Evolutionary conservation across 2,888 invertebrate species (phyloP).

Genomic region (Cerastis rubricosa): DNA sequence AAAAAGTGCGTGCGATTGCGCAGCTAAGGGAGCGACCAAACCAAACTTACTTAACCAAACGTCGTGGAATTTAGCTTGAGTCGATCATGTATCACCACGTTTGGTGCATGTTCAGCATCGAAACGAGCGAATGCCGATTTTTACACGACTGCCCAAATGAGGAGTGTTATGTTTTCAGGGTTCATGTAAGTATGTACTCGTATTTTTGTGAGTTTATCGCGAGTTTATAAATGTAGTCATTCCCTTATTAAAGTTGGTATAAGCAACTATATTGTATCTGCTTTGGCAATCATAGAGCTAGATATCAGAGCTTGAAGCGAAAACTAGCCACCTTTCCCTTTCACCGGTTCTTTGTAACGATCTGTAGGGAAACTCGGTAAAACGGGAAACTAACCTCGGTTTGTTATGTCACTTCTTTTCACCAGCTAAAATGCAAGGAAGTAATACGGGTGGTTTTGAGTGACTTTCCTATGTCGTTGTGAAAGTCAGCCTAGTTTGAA

Average conservation of each 20-base stretch:
- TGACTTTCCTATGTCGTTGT: background rate
- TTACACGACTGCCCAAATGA: too few relatives aligned
- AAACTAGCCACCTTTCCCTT: constrained; percentile 44
- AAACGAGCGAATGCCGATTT: background rate
- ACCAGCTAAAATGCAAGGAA: background rate
- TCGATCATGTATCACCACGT: background rate
- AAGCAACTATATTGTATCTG: constrained; percentile 22
- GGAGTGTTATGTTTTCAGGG: too few relatives aligned
- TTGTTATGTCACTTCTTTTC: background rate
- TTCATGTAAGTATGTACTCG: too few relatives aligned
- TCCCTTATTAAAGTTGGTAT: background rate
- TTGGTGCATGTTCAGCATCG: background rate
- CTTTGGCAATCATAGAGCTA: constrained; percentile 8
- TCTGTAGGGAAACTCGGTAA: constrained; percentile 22
- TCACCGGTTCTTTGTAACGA: constrained; percentile 33
- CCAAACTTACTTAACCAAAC: background rate
- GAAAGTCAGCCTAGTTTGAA: background rate
- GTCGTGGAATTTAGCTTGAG: background rate
- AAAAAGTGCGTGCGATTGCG: too few relatives aligned
- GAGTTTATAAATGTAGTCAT: background rate
- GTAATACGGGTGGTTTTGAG: background rate
- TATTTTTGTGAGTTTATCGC: too few relatives aligned
- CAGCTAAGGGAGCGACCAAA: background rate
- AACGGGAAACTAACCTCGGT: background rate
- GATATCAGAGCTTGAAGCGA: constrained; percentile 21